Conservation (phyloP, 1,140 invertebrate genomes). For the Amyelois transitella region DNA sequence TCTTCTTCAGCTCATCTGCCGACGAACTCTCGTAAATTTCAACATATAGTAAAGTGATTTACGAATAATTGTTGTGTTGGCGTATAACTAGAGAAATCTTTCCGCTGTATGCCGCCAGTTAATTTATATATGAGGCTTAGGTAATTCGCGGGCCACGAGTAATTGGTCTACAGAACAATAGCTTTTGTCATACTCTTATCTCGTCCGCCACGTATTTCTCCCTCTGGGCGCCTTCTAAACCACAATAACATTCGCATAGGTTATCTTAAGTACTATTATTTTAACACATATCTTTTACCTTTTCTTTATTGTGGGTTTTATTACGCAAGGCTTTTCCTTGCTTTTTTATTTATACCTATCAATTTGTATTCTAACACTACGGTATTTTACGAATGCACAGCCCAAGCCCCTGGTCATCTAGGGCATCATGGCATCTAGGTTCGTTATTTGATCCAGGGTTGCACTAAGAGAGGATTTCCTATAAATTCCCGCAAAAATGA, state of each 20-base stretch:
- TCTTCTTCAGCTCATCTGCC: constrained; percentile 37
- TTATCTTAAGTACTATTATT: constrained; percentile 26
- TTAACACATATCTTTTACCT: constrained; percentile 5
- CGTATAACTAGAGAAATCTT: constrained; percentile 75
- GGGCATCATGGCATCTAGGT: too few species aligned
- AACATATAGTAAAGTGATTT: constrained; percentile 75
- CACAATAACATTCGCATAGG: constrained; percentile 52
- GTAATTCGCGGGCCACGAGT: constrained; percentile 71
- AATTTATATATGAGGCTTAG: constrained; percentile 75
- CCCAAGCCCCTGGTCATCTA: too few species aligned
- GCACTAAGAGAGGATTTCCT: too few species aligned
- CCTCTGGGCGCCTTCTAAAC: constrained; percentile 48
- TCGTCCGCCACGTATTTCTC: constrained; percentile 60
- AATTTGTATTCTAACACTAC: too few species aligned
- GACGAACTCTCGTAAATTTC: constrained; percentile 68
- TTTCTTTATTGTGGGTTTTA: background rate
- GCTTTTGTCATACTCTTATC: constrained; percentile 73
- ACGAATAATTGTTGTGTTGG: constrained; percentile 75
- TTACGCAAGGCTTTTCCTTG: background rate
- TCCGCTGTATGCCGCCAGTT: constrained; percentile 71
- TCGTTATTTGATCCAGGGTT: too few species aligned
- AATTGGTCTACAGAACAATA: constrained; percentile 73
- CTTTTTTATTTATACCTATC: background rate
- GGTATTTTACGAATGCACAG: too few species aligned
- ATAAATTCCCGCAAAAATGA: too few species aligned